Percentiles rank a stretch among this genome's conserved stretches.
Evolutionary conservation across 1,140 invertebrate genomes (phyloP).

Genomic region (Dinoponera quadriceps): DNA sequence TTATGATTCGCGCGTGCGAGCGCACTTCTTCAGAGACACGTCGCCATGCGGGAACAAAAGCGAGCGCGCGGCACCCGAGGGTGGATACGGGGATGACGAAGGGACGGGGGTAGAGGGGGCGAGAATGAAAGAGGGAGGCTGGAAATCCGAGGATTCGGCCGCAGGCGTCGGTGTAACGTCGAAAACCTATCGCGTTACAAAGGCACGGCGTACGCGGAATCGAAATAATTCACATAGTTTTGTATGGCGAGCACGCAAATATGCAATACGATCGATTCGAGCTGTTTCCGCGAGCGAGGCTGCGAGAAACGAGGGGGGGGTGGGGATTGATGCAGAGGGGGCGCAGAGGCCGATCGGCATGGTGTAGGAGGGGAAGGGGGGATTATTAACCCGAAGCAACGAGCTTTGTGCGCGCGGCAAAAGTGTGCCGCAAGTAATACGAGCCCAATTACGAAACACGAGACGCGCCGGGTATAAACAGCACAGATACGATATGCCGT

Average conservation of each 20-base stretch:
- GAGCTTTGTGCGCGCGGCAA: conserved; percentile 36
- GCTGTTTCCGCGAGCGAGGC: neutral
- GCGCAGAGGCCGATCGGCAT: no score
- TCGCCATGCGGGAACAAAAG: conserved; percentile 9
- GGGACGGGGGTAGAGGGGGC: neutral
- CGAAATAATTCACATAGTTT: conserved; percentile 73
- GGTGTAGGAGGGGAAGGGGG: neutral
- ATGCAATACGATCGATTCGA: conserved; percentile 57
- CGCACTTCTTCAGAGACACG: conserved; percentile 22
- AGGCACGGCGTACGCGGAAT: conserved; percentile 60
- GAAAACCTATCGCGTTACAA: conserved; percentile 63
- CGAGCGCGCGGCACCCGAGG: conserved; percentile 1
- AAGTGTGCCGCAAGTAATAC: conserved; percentile 9
- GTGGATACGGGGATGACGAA: neutral
- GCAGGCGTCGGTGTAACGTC: conserved; percentile 49
- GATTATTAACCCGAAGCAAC: conserved; percentile 19
- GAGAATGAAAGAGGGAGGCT: conserved; percentile 15
- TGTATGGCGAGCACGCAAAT: conserved; percentile 59
- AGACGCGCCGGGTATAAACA: neutral
- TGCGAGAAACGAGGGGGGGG: conserved; percentile 5
- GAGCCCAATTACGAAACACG: conserved; percentile 21
- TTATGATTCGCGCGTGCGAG: neutral
- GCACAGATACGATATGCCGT: neutral
- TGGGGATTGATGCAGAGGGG: neutral
- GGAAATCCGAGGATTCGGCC: conserved; percentile 55